Base-by-base conservation (phyloP, 2,888 invertebrate species). In the Campoplex capitator region DNA sequence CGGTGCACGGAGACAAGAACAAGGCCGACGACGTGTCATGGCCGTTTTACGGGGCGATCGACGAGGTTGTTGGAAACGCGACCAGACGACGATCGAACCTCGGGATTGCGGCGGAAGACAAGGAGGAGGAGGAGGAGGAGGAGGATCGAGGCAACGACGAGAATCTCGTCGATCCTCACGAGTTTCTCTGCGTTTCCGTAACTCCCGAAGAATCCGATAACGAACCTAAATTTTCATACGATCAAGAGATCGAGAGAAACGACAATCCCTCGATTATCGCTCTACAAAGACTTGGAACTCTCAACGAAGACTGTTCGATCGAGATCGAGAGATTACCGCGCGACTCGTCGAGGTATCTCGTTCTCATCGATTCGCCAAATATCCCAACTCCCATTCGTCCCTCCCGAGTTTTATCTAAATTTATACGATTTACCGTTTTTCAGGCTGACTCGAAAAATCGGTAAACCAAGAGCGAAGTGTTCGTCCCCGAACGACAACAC, bases 31-130 rank as follows among this genome's bases (percentile, higher is more conserved):
- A 93, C 88, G 91, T 93, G 54, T 93, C 93, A 38, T 92, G 92
- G 93, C 93, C 93, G 75, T 93, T 93, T 87, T 93, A 92, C 90
- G 88, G 88, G 68, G 92, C 92, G 42, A 92, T 93, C 89, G 93
- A 92, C 89, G 92, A 93, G 86, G 90, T 93, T 38, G 88, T 92
- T 42, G 91, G 92, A 74, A 88, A 88, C 42, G 88, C 85, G 16
- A 65, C 68, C 70, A 68, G 79, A 35, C 85, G 79, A 18, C 54
- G 78, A 65, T 83, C 83, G 23, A 73, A 42, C 28, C 62, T 62
- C 16, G 62, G 62, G 16, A 16, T 62, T 1, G 62, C 16, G 2
- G 32, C 32, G 32, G 62, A 16, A 6, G 32, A 62, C 32, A 32
- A 62, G 32, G 62, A 62, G 16, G 62, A 62, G 16, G 62, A 62